These are phyloP conservation scores for Bombyx huttoni DNA, from an alignment of 2,888 invertebrate genomes.

Conservation along the genomic window DNA sequence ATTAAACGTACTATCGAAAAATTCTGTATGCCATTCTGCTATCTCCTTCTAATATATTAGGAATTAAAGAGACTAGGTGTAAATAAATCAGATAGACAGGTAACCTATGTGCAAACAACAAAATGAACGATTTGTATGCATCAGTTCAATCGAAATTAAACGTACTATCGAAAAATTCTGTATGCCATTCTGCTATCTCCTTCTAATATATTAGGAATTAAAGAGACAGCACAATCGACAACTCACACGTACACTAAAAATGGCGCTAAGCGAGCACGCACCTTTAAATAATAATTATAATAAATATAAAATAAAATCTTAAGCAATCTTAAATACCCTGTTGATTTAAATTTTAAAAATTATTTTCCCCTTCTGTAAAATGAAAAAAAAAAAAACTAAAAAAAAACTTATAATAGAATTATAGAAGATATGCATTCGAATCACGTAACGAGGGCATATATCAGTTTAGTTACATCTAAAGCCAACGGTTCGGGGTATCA, in stretches of 20 bases:
- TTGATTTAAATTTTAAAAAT: conserved; percentile 60
- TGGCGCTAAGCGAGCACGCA: conserved; percentile 26
- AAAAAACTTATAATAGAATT: neutral
- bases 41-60: neutral
- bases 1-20: neutral
- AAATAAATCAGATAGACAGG: neutral
- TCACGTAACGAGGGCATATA: neutral
- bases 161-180: neutral
- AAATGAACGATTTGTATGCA: neutral
- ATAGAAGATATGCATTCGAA: neutral
- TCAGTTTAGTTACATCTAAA: neutral
- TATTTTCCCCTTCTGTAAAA: conserved; percentile 37
- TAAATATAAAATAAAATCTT: conserved; percentile 68
- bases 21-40: neutral
- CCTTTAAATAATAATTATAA: conserved; percentile 36
- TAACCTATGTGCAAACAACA: neutral
- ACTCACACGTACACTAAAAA: conserved; percentile 20
- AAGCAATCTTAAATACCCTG: conserved; percentile 72
- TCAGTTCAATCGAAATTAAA: neutral
- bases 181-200: neutral
- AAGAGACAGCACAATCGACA: neutral
- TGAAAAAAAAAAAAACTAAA: conserved; percentile 25
- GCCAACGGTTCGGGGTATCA: neutral
- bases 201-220: neutral
- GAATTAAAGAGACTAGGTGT: neutral